Base-by-base conservation (phyloP, 2,797 vertebrate genomes). In the Anolis apletophallus region DNA sequence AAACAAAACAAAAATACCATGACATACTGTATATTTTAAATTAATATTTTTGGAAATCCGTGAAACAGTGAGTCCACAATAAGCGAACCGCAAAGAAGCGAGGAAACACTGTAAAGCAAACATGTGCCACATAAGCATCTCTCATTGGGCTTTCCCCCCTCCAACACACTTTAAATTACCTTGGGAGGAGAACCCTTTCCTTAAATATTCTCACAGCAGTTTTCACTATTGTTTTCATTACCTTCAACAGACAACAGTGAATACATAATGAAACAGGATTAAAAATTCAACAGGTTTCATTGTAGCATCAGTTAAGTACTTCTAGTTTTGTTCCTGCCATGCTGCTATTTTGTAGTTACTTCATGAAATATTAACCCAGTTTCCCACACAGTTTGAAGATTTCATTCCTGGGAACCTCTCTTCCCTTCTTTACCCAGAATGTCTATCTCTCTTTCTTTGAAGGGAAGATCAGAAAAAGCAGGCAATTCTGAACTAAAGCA, bases 261-360 rank as follows among this genome's bases (percentile, higher is more conserved):
- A 88, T 55, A 40, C 61, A 88, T 83, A 26, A 12, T 74, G 72
- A 54, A 84, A 40, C 3, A 73, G 55, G 87, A 79, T 82, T 34
- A 78, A 85, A 73, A 19, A 73, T 54, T 57, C 29, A 77, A 69
- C 36, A 82, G 87, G 36, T 84, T 83, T 75, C 82, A 83, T 67
- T 92, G 80, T 75, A 87, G 26, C 32, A 88, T 88, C 83, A 83
- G 17, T 87, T 84, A 52, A 80, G 80, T 73, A 79, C 46, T 86
- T 86, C 74, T 67, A 52, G 69, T 80, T 87, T 80, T 89, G n/a
- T 79, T 68, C 67, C 93, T 90, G 76, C 79, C 87, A 79, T 71
- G 83, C 92, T 86, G 81, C 2, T 87, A 34, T 83, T 89, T 90
- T 92, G 89, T 71, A 91, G 87, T 21, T 78, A 90, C 13, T 78